These are phyloP conservation scores for Leptothorax acervorum DNA, from an alignment of 2,888 invertebrate genomes.

Conservation along the genomic window DNA sequence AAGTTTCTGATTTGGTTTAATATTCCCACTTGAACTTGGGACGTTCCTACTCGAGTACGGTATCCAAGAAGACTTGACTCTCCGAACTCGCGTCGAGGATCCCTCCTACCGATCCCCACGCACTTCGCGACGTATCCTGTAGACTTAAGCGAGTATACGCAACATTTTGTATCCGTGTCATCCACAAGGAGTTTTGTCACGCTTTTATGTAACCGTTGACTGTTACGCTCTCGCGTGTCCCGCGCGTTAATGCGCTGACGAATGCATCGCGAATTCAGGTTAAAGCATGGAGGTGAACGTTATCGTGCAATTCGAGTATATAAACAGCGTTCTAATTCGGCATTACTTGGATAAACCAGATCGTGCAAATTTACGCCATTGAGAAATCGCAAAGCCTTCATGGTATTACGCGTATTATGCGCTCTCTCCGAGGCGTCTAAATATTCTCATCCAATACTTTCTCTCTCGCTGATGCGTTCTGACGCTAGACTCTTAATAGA, in stretches of 20 bases:
- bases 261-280: not conserved
- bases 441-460: not conserved
- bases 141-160: not conserved
- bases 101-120: not conserved
- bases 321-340: not conserved
- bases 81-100: not conserved
- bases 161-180: not conserved
- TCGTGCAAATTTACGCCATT: not conserved
- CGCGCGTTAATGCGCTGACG: not conserved
- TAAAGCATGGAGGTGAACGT: not conserved
- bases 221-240: not conserved
- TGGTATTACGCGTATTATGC: not conserved
- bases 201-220: slow-evolving; percentile 25
- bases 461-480: not conserved
- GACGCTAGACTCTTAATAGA: not conserved
- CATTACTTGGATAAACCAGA: slow-evolving; percentile 14
- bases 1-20: not conserved
- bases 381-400: not conserved
- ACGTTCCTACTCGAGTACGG: not conserved
- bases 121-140: not conserved
- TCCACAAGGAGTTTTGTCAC: not conserved
- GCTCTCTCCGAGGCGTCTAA: too few species aligned
- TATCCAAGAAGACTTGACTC: not conserved
- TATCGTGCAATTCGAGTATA: too few species aligned
- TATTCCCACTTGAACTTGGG: not conserved